Base-by-base conservation (phyloP, 92 coral and sea anemone genomes). In the Siderastrea siderea region DNA sequence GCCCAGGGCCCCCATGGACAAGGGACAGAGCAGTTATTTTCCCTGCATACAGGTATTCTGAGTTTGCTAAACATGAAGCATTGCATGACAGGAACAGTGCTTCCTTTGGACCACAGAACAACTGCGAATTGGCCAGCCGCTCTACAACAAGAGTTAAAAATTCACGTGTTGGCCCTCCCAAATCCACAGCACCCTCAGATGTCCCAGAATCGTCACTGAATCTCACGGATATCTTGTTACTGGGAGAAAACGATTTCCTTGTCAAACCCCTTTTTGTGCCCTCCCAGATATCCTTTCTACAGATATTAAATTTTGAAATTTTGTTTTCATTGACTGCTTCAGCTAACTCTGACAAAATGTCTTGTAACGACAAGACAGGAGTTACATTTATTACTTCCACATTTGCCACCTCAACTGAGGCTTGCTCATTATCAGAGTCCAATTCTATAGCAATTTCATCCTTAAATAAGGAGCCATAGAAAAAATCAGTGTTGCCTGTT, bases 1-100 rank as follows among this genome's bases (percentile, higher is more conserved):
- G 87, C 68, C 92, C 97, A 52, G 92, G 85, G 58, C 96, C 97
- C 72, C 94, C 88, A 85, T 91, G 94, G 19, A 94, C 95, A 44
- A 91, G 85, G 13, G 97, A 92, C 97, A 91, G 47, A 43, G 96
- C 94, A 80, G 89, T 84, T 50, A 94, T 79, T 53, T 88, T 78
- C 68, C 97, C 97, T 47, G 93, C 95, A 80, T 49, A 80, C 82
- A 88, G 82, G 77, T 92, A 92, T 14, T 90, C 95, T 7, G 81
- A 69, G 81, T 84, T 72, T 80, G 71, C 92, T 72, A 89, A 74
- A 83, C 93, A 86, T 54, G 74, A 52, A 51, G 95, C 94, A 84
- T 86, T 84, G 64, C 81, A 80, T 79, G 98, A 86, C 71, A 90
- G 57, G 71, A 92, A 86, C 78, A 51, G 64, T 74, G 73, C 74